Conservation (phyloP, 2,888 invertebrate species). For the Phyllotreta striolata region DNA sequence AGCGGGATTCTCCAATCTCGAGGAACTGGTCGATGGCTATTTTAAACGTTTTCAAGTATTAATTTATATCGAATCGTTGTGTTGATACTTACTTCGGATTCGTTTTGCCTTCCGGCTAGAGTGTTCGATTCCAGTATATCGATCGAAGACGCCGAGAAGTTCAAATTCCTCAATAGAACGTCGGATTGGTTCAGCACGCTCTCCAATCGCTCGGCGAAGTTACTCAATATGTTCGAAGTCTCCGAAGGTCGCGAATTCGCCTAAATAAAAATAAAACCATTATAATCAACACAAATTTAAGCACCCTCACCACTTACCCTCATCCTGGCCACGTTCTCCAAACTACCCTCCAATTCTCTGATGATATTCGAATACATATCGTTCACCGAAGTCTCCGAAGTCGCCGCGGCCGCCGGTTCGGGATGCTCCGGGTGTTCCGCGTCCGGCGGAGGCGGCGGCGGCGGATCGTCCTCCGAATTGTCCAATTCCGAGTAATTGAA, state of each 20-base stretch:
- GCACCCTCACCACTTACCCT: no score
- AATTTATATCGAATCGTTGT: background rate
- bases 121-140: conserved; percentile 47
- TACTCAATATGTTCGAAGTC: conserved; percentile 57
- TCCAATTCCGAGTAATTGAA: conserved; percentile 58
- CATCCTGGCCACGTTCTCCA: conserved; percentile 33
- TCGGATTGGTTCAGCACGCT: conserved; percentile 59
- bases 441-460: conserved; percentile 47
- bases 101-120: conserved; percentile 15
- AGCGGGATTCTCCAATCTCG: conserved; percentile 34
- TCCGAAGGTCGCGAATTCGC: conserved; percentile 53
- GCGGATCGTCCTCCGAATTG: conserved; percentile 52
- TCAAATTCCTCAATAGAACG: conserved; percentile 56
- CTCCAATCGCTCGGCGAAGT: conserved; percentile 57
- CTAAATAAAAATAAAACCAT: conserved; percentile 37
- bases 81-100: no score
- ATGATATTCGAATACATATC: conserved; percentile 59
- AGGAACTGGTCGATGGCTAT: conserved; percentile 29
- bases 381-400: conserved; percentile 54
- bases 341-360: conserved; percentile 57
- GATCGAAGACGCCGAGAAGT: conserved; percentile 49
- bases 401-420: conserved; percentile 44
- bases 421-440: conserved; percentile 49
- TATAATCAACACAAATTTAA: no score
- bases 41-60: background rate